Evolutionary conservation across 1,140 invertebrate genomes (phyloP), one percentile per base, ranked within the genome.

Genomic region (Cryptotermes secundus): DNA sequence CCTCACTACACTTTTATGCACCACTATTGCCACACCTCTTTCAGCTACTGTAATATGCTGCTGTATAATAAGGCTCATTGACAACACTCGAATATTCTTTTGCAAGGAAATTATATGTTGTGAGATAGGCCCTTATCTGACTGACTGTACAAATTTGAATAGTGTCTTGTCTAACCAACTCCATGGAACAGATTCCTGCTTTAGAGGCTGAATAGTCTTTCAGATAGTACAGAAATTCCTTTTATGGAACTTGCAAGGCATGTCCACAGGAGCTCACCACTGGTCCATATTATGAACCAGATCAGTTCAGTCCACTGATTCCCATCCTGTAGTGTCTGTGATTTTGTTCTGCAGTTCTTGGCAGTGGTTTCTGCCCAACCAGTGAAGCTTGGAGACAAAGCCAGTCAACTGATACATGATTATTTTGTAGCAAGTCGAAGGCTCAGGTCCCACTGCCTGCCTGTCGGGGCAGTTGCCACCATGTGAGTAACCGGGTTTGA

Each of bases 371-470:
- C 81, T 35, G 72, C 84, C 24, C 31, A 80, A 36, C 79, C 82
- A 80, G 86, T 87, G 26, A 65, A 85, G 34, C 45, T 87, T 34
- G 84, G 85, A 16, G 34, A 81, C 65, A 72, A 83, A 26, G 87
- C 87, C 26, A 83, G 81, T 38, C 72, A 86, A 24, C 85, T 87
- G 34, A 85, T 87, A n/a, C 84, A 84, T 45, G 84, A 87, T 79
- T 87, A 87, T 72, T 87, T 87, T 86, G 87, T 87, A 6, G 86
- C 86, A 38, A 87, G 85, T 80, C 84, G 87, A 80, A 83, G 86
- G 31, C 80, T 85, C 22, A 82, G 87, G n/a, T 82, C 86, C 24
- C 83, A 86, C 49, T 86, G 86, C 45, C 84, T 87, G 14, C 86
- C 87, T 79, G 42, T 86, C 1, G 84, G 84, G 72, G 83, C 87